Evolutionary conservation across 2,113 vertebrate genomes (phyloP).

Genomic region (Coturnix japonica): DNA sequence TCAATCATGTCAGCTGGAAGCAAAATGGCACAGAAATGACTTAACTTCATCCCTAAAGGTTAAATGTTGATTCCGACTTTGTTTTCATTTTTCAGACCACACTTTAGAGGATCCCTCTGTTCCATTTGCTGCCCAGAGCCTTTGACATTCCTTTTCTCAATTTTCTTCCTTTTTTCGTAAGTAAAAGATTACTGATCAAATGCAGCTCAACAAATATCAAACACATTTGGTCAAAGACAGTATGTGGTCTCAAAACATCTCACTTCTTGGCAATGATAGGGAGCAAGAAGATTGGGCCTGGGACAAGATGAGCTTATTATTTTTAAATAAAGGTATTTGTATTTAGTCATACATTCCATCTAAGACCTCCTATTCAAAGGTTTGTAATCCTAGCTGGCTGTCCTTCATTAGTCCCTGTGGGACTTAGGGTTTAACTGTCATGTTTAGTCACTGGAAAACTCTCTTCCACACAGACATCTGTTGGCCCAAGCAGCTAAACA

Average conservation of each 20-base stretch:
- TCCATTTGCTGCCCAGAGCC: conserved; percentile 4
- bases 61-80: conserved; percentile 16
- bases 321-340: conserved; percentile 45
- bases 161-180: conserved; percentile 35
- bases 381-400: neutral
- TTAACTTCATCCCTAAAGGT: conserved; percentile 4
- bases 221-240: conserved; percentile 13
- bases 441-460: conserved; percentile 29
- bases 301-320: conserved; percentile 22
- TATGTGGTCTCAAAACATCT: conserved; percentile 37
- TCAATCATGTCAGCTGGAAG: conserved; percentile 14
- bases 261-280: conserved; percentile 1
- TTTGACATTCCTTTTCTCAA: conserved; percentile 1
- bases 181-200: conserved; percentile 25
- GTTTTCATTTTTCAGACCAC: neutral
- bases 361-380: neutral
- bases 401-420: neutral
- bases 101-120: conserved; percentile 34
- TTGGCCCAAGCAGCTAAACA: neutral
- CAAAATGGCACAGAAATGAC: neutral
- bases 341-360: conserved; percentile 45
- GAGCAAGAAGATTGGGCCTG: neutral
- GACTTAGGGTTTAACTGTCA: neutral
- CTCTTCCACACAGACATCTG: neutral
- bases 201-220: conserved; percentile 31